Percentiles rank a stretch among this genome's conserved stretches.
These are phyloP conservation scores for Desmophyllum pertusum DNA, from an alignment of 92 coral and sea anemone genomes.

Conservation along the genomic window DNA sequence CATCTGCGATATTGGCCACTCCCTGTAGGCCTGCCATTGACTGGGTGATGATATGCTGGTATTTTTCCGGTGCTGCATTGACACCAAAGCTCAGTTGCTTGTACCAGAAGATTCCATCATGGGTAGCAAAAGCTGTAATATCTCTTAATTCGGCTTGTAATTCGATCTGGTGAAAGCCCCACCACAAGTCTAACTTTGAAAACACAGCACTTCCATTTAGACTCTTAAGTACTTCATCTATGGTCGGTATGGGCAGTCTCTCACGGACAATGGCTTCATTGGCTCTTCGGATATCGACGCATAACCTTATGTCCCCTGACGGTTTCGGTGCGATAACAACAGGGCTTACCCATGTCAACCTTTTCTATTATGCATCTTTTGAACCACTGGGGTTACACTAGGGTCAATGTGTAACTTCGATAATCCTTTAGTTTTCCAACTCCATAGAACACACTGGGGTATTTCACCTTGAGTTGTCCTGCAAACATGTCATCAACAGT, in stretches of 20 bases:
- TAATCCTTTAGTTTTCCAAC: background rate
- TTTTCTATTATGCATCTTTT: background rate
- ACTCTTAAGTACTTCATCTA: slow-evolving; percentile 41
- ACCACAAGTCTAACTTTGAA: slow-evolving; percentile 30
- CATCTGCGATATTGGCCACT: slow-evolving; percentile 38
- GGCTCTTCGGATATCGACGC: too few relatives aligned
- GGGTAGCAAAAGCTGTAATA: slow-evolving; percentile 24
- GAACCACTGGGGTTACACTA: slow-evolving; percentile 10
- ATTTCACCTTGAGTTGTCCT: background rate
- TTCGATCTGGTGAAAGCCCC: slow-evolving; percentile 31
- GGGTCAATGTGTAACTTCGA: background rate
- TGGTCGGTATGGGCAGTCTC: slow-evolving; percentile 33
- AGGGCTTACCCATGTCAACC: background rate
- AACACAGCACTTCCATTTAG: slow-evolving; percentile 46
- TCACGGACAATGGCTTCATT: slow-evolving; percentile 15
- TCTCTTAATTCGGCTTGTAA: background rate
- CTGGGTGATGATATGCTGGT: slow-evolving; percentile 43
- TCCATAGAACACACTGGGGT: background rate
- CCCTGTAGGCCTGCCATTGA: slow-evolving; percentile 19
- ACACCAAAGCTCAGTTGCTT: slow-evolving; percentile 34
- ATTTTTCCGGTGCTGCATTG: slow-evolving; percentile 37
- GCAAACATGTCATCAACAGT: background rate
- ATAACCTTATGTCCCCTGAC: too few relatives aligned
- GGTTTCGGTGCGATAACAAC: background rate
- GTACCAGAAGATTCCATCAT: slow-evolving; percentile 38